Base-by-base conservation (phyloP, 2,888 invertebrate species). In the Ormyrus nitidulus region DNA sequence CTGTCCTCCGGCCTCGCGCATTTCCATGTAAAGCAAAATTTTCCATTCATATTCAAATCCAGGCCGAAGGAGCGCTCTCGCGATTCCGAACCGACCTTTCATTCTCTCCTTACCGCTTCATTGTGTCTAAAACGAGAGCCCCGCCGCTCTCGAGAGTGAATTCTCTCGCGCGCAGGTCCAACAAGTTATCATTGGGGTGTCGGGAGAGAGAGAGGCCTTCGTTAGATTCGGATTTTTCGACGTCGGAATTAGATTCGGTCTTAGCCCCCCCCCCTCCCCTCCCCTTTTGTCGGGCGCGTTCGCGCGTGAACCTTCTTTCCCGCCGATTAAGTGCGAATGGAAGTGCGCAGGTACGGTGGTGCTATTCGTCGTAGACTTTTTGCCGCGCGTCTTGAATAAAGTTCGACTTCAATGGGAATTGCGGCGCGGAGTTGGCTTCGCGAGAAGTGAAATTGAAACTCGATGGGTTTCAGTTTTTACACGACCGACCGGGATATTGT, bases 1-100 rank as follows among this genome's bases (percentile, higher is more conserved):
- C 46, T 11, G 66, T 58, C 71, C 65, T 19, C 46, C n/a, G 19
- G 19, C 46, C 54, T 61, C 11, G 48, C 11, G 53, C 49, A 74
- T 70, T 64, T 65, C 61, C 71, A 46, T 13, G 65, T 9, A 65
- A 79, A 74, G 64, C 70, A n/a, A 80, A 80, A 71, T 81, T 75
- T 68, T 19, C 72, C 62, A 81, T 81, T 81, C 71, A 79, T 64
- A 79, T 81, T 78, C 64, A 78, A 78, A 81, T 79, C 13, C 3
- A 53, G 53, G 58, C 46, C 11, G 34, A 49, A 54, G 53, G 59
- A 64, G 44, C 59, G 49, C 59, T 34, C 70, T 66, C 34, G 46
- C 49, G 70, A 66, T 64, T 69, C 69, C 62, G 51, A 76, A 68
- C 72, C 62, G 58, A 64, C 80, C 10, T 75, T 71, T 10, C 56